Percentiles rank a stretch among this genome's conserved stretches.
Conservation (phyloP, 2,888 invertebrate genomes). For the Malachius bipustulatus region DNA sequence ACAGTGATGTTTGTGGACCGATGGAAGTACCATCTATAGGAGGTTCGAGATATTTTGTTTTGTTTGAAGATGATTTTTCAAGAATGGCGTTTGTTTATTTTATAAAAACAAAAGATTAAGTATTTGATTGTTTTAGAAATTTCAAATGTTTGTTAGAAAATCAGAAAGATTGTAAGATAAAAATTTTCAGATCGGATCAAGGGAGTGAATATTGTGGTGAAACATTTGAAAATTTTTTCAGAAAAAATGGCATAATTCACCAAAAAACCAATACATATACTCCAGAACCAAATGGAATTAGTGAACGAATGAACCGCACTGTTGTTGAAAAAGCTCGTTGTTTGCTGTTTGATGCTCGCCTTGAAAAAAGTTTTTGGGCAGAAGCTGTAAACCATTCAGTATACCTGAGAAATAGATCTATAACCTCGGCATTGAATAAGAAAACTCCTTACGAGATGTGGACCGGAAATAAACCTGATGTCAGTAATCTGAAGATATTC, state of each 20-base stretch:
- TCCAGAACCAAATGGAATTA: conserved; percentile 18
- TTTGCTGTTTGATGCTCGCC: conserved; percentile 20
- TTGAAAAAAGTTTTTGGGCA: conserved; percentile 22
- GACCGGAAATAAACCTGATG: conserved; percentile 9
- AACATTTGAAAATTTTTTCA: conserved; percentile 17
- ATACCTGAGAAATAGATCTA: conserved; percentile 20
- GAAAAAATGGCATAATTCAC: conserved; percentile 16
- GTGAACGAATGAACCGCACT: conserved; percentile 22
- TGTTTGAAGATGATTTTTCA: conserved; percentile 29
- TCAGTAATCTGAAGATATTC: conserved; percentile 11
- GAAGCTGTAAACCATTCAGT: conserved; percentile 22
- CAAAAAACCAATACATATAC: conserved; percentile 16
- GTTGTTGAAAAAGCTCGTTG: conserved; percentile 23
- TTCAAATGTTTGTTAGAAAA: conserved; percentile 24
- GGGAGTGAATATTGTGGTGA: conserved; percentile 19
- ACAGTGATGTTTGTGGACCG: conserved; percentile 30
- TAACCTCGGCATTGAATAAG: conserved; percentile 15
- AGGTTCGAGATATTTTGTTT: conserved; percentile 28
- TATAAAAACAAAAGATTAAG: conserved; percentile 28
- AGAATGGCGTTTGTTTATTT: conserved; percentile 23
- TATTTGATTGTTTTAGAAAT: conserved; percentile 18
- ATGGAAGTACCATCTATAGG: conserved; percentile 28
- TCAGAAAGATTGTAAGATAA: conserved; percentile 19
- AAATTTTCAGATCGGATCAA: conserved; percentile 22
- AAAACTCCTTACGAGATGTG: conserved; percentile 15